Percentiles rank a stretch among this genome's conserved stretches.
phyloP scores from a whole-genome alignment of 2,888 invertebrate species.

The Amorpha juglandis region DNA sequence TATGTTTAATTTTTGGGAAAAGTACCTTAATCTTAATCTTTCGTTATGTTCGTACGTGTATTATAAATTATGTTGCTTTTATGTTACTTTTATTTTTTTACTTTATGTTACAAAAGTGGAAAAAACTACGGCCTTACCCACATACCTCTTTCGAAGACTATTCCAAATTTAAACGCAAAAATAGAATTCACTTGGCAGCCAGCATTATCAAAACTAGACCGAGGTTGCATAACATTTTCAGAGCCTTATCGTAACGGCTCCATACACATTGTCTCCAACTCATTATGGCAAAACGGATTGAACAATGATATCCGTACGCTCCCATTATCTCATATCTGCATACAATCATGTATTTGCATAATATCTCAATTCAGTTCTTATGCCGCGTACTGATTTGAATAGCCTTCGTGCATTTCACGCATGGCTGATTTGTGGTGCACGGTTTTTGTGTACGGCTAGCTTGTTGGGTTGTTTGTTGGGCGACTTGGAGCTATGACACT shows the following conservation, averaged over 20 bases:
- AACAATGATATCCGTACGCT: constrained; percentile 67
- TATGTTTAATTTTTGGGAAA: too few species aligned
- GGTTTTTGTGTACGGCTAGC: neutral
- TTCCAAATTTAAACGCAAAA: neutral
- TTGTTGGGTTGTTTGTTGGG: neutral
- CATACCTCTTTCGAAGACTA: neutral
- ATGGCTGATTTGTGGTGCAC: constrained; percentile 37
- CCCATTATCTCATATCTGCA: constrained; percentile 81
- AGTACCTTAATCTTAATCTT: too few species aligned
- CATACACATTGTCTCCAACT: constrained; percentile 76
- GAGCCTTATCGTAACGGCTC: constrained; percentile 58
- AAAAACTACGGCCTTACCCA: too few species aligned
- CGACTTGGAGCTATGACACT: neutral
- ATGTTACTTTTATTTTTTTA: too few species aligned
- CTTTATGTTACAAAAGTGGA: too few species aligned
- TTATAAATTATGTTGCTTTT: too few species aligned
- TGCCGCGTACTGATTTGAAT: constrained; percentile 57
- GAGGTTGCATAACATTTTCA: constrained; percentile 23
- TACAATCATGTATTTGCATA: constrained; percentile 82
- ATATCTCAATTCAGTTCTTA: constrained; percentile 81
- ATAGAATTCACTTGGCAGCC: neutral
- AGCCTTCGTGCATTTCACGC: constrained; percentile 46
- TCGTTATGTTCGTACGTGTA: too few species aligned
- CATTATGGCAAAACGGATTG: constrained; percentile 77
- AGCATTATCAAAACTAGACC: constrained; percentile 9